Base-by-base conservation (phyloP, 2,888 invertebrate genomes). In the Ennomos quercinarius region DNA sequence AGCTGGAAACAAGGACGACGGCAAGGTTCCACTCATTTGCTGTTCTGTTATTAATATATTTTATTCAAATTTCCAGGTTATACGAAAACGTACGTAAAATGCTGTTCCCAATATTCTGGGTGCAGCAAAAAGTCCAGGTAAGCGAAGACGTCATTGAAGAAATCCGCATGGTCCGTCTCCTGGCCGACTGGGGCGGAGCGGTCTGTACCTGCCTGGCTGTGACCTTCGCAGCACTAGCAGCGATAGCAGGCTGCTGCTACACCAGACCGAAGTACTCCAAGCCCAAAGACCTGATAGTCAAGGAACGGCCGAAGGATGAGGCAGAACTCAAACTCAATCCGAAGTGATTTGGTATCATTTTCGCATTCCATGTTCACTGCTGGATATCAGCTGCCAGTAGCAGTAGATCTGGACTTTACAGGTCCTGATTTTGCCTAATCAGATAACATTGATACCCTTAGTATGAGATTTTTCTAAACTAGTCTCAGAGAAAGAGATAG, bases 101-200 rank as follows among this genome's bases (percentile, higher is more conserved):
- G 67, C 94, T 94, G 77, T 94, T 97, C 70, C 97, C 97, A 0
- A 93, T 96, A 55, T 93, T 97, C 60, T 97, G 97, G 97, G 95
- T 97, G 71, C 95, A 96, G 73, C 95, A 97, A 76, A 93, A 89
- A 57, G 96, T 95, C 1, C 81, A 84, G 10, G 89, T 96, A 0
- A 93, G 94, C 0, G 90, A 94, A 0, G 85, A 93, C 0, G 77
- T 96, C 48, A 88, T 94, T 0, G 77, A 84, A 0, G 93, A 94
- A 50, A 79, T 97, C n/a, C 71, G 79, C 0, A 63, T 74, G 37
- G 89, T 87, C 1, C 81, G 90, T 13, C 67, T 78, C 27, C 73
- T 88, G 1, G 63, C 79, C 1, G 91, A 91, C 55, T 91, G 91
- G 91, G 92, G 92, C 5, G 81, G 83, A 0, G 77, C 77, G 0